Base-by-base conservation (phyloP, 2,888 invertebrate species). In the Copidosoma aretas region DNA sequence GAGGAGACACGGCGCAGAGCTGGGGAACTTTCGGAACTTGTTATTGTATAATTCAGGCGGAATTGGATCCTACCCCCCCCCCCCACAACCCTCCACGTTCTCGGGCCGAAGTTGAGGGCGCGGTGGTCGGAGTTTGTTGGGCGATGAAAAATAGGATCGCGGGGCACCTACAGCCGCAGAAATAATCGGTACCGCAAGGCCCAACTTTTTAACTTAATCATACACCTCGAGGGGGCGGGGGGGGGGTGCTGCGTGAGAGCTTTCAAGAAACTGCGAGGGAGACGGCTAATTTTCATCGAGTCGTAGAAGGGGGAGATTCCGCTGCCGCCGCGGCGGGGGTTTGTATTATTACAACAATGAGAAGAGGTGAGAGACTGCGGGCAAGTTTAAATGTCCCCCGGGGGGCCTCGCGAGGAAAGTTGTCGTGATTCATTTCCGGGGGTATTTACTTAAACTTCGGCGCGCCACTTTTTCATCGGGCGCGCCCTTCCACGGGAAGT, bases 11-110 rank as follows among this genome's bases (percentile, higher is more conserved):
- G 32, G 15, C 41, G 8, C 24, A 12, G 51, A n/a, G 53, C 22
- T 54, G 56, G 49, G 25, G 49, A 63, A 56, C 56, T 63, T 54
- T 52, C 24, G 41, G 64, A 68, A 64, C 41, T 68, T 68, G 68
- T 64, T 64, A 68, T 68, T 63, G 57, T 57, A 63, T 63, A 63
- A 63, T 63, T 63, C 49, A 57, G 46, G 56, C 25, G 46, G 56
- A 63, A 63, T 63, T 63, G 63, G 56, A 56, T 63, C 41, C 54
- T 62, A 5, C 32, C 8, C 32, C 8, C 32, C 32, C 32, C 4
- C 32, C 4, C 32, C 32, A n/a, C n/a, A n/a, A n/a, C 32, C 8
- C 8, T 32, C 32, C 43, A 53, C 41, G 43, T 56, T 46, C 63
- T 24, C 1, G 19, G 24, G 22, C 43, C 12, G 25, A 63, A 57